phyloP scores from a whole-genome alignment of 2,113 vertebrate genomes.

The Aramus guarauna region DNA sequence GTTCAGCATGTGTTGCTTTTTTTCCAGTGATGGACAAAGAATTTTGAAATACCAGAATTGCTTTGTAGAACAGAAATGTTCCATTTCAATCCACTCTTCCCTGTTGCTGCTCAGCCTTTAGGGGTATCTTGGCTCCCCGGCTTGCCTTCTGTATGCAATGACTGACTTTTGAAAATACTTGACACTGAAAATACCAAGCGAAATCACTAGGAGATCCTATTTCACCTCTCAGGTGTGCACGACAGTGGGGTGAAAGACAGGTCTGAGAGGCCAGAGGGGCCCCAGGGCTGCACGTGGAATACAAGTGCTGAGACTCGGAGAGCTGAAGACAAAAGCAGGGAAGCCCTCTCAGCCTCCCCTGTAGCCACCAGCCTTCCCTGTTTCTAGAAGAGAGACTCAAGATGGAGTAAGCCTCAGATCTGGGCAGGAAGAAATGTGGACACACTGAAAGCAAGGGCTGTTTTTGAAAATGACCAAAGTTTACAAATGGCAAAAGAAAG shows the following conservation, averaged over 20 bases:
- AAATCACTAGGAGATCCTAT: not conserved
- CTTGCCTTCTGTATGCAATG: not conserved
- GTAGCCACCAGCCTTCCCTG: not conserved
- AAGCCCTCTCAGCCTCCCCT: not conserved
- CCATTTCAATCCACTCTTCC: not conserved
- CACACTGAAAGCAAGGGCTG: not conserved
- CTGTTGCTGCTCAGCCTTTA: not conserved
- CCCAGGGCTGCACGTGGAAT: not conserved
- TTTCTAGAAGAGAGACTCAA: not conserved
- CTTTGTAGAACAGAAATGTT: not conserved
- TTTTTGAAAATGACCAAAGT: not conserved
- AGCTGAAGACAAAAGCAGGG: not conserved
- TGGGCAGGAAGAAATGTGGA: not conserved
- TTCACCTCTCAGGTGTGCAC: not conserved
- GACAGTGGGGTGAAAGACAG: rapidly evolving
- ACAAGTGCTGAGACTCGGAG: not conserved
- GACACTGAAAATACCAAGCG: not conserved
- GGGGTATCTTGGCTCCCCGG: not conserved
- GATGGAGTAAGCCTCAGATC: not conserved
- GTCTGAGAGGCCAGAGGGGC: not conserved
- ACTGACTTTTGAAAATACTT: not conserved
- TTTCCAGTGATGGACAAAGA: not conserved
- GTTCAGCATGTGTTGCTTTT: not conserved
- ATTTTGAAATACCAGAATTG: not conserved
- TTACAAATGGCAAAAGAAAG: not conserved